A percentile compares a stretch with the other conserved stretches of the same genome.
These are phyloP conservation scores for Zootoca vivipara DNA, from an alignment of 2,113 vertebrate genomes.

Conservation along the genomic window DNA sequence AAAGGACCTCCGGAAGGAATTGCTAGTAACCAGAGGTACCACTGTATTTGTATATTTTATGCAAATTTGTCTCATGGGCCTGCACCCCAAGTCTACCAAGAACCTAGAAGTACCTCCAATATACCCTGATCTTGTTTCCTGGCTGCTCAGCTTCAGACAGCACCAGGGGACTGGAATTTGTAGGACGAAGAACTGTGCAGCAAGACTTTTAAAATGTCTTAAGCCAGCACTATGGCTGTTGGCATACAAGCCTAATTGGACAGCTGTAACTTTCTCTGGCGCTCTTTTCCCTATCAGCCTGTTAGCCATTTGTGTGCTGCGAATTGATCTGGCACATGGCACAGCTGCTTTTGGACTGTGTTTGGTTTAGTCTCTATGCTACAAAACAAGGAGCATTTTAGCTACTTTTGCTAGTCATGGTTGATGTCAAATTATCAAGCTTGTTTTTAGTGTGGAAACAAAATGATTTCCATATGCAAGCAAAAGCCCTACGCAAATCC, in stretches of 20 bases:
- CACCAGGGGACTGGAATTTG: not conserved
- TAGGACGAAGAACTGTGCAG: not conserved
- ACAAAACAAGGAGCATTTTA: slow-evolving; percentile 59
- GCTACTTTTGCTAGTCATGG: slow-evolving; percentile 70
- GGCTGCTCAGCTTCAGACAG: not conserved
- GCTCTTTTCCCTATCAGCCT: slow-evolving; percentile 20
- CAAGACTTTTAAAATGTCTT: not conserved
- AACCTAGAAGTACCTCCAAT: too few relatives aligned
- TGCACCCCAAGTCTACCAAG: too few relatives aligned
- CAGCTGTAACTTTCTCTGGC: slow-evolving; percentile 16
- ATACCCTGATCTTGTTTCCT: not conserved
- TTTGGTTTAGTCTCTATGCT: slow-evolving; percentile 60
- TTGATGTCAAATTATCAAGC: slow-evolving; percentile 66
- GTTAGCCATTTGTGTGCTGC: slow-evolving; percentile 59
- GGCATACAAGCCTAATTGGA: not conserved
- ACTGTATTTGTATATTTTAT: too few relatives aligned
- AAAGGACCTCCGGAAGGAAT: too few relatives aligned
- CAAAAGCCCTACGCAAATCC: slow-evolving; percentile 70
- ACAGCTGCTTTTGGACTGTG: slow-evolving; percentile 61
- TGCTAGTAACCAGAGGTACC: too few relatives aligned
- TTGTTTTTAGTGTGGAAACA: slow-evolving; percentile 64
- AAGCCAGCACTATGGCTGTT: not conserved
- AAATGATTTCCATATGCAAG: slow-evolving; percentile 69
- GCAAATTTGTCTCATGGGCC: too few relatives aligned
- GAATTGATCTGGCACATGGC: slow-evolving; percentile 51